These are phyloP conservation scores for Chlorops oryzae DNA, from an alignment of 1,140 invertebrate species.

Conservation along the genomic window DNA sequence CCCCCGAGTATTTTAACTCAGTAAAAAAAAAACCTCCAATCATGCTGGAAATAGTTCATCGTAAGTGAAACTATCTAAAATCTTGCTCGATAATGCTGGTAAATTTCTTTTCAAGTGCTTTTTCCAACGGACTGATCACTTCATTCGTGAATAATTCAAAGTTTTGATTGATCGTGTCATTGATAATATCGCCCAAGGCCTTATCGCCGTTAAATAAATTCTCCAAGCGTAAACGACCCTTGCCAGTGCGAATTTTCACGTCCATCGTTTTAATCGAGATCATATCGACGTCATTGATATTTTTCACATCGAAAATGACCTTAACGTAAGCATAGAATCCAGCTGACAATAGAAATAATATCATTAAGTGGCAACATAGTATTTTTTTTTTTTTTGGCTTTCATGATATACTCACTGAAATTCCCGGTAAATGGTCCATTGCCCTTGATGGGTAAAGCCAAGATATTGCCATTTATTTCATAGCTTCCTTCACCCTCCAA, in stretches of 20 bases:
- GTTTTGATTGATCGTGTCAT: constrained; percentile 58
- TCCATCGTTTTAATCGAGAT: constrained; percentile 51
- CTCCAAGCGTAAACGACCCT: constrained; percentile 53
- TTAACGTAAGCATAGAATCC: constrained; percentile 51
- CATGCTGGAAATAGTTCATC: constrained; percentile 57
- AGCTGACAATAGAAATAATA: constrained; percentile 31
- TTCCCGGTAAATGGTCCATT: constrained; percentile 57
- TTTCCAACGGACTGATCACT: constrained; percentile 55
- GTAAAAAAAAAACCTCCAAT: too few relatives aligned
- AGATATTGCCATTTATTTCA: constrained; percentile 55
- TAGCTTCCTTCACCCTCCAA: constrained; percentile 57
- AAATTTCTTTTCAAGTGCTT: constrained; percentile 52
- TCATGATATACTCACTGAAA: constrained; percentile 51
- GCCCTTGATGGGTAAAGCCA: constrained; percentile 57
- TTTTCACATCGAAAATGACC: constrained; percentile 49
- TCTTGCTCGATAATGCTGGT: constrained; percentile 51
- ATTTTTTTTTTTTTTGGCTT: neutral
- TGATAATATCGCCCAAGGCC: constrained; percentile 54
- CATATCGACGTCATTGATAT: constrained; percentile 50
- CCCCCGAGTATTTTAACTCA: too few relatives aligned
- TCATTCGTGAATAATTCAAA: constrained; percentile 56
- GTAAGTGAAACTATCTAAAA: constrained; percentile 54
- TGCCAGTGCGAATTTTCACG: constrained; percentile 54
- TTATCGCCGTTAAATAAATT: constrained; percentile 61
- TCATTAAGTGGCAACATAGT: too few relatives aligned